Conservation (phyloP, 2,113 vertebrate species). For the Paradoxurus hermaphroditus region DNA sequence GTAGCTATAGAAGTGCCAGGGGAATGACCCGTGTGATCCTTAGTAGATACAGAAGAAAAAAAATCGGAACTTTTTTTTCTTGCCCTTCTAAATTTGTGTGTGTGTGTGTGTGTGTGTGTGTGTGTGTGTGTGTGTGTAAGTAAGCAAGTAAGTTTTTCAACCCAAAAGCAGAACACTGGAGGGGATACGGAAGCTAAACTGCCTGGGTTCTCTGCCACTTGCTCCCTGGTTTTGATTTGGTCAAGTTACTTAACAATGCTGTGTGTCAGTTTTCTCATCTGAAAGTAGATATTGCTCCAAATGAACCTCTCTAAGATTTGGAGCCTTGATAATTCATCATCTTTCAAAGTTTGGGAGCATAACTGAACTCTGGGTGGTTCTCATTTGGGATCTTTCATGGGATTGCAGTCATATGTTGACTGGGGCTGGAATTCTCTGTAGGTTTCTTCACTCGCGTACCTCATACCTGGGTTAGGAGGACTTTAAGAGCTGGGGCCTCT, state of each 20-base stretch:
- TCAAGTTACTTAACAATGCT: not conserved
- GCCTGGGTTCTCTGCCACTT: not conserved
- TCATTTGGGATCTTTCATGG: not conserved
- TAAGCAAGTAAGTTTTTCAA: not conserved
- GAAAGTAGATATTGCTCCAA: not conserved
- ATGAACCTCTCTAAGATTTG: not conserved
- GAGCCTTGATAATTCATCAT: not conserved
- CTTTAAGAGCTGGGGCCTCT: not conserved
- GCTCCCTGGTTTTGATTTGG: not conserved
- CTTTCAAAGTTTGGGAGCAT: not conserved
- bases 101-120: not conserved
- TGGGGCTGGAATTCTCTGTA: not conserved
- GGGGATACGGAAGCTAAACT: not conserved
- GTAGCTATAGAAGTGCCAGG: not conserved
- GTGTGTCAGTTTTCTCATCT: not conserved
- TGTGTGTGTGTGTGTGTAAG: not conserved
- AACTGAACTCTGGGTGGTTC: not conserved
- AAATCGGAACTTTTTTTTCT: not conserved
- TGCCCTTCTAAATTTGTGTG: not conserved
- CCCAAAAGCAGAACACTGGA: not conserved
- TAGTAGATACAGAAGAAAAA: not conserved
- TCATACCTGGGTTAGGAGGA: not conserved
- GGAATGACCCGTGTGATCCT: not conserved
- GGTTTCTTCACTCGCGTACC: not conserved
- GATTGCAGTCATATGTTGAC: not conserved